Base-by-base conservation (phyloP, 2,113 vertebrate species). In the Neopipo cinnamomea region DNA sequence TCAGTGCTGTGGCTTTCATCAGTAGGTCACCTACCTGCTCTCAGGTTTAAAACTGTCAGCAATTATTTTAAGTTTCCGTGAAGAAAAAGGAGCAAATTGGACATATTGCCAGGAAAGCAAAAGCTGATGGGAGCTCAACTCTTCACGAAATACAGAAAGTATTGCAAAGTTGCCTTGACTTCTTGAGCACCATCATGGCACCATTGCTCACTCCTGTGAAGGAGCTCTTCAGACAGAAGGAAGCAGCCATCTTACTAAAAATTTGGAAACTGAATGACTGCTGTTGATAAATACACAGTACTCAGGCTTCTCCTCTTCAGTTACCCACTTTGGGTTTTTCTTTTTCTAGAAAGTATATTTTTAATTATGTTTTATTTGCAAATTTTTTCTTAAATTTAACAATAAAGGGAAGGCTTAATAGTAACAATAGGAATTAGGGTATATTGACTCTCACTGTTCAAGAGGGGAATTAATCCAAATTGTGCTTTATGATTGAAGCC, bases 1-100 rank as follows among this genome's bases (percentile, higher is more conserved):
- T 84, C 83, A 89, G 86, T 61, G 17, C 70, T 65, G 52, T 53
- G 70, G 37, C 76, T 94, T 94, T 96, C 72, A 94, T 77, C 76
- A 37, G 4, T 17, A 93, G 79, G 68, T 93, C 88, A 94, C 66
- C 80, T 82, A 33, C 46, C n/a, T 68, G 76, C 83, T 85, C 81
- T 75, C 72, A 52, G 55, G 25, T 49, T 94, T 88, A 71, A 94
- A 94, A 85, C 72, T 74, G 73, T 47, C 95, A 94, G 83, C 76
- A 93, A 84, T 89, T 91, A 96, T 93, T 94, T 87, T 21, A 81
- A 65, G 27, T 76, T 93, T 82, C 88, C 0, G 0, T 35, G 66
- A 75, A 74, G 37, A 61, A 83, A 96, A 76, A 62, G 22, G 31
- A 90, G 35, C 18, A 77, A 82, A 92, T 72, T 68, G 15, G 49